phyloP scores from a whole-genome alignment of 2,113 vertebrate genomes.

The Passer domesticus region DNA sequence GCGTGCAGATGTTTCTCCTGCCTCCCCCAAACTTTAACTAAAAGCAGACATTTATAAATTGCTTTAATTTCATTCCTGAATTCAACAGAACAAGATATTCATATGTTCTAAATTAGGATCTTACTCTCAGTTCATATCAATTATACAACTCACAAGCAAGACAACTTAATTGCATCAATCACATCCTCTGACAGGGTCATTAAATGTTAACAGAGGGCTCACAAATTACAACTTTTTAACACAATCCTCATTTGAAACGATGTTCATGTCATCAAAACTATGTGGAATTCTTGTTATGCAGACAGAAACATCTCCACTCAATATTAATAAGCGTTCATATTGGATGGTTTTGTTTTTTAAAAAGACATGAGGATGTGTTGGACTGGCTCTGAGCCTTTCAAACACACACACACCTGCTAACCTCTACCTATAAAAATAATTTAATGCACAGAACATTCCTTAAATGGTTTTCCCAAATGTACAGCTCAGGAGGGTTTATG shows the following conservation, averaged over 20 bases:
- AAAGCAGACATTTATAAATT: slow-evolving; percentile 80
- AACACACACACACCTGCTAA: not conserved
- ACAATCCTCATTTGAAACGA: slow-evolving; percentile 39
- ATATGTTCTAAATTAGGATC: slow-evolving; percentile 85
- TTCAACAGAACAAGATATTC: slow-evolving; percentile 80
- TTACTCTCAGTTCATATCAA: slow-evolving; percentile 84
- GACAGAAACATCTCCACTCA: not conserved
- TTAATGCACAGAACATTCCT: not conserved
- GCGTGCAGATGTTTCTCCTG: slow-evolving; percentile 66
- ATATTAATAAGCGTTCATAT: not conserved
- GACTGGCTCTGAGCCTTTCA: not conserved
- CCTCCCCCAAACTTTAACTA: slow-evolving; percentile 62
- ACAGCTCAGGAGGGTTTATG: not conserved
- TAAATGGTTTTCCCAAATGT: not conserved
- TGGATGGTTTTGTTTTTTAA: not conserved
- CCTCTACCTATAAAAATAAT: not conserved
- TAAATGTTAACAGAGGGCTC: slow-evolving; percentile 77
- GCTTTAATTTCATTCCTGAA: slow-evolving; percentile 83
- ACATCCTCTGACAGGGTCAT: slow-evolving; percentile 77
- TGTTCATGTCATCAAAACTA: slow-evolving; percentile 14
- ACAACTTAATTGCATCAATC: slow-evolving; percentile 84
- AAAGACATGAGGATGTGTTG: not conserved
- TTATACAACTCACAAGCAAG: slow-evolving; percentile 86
- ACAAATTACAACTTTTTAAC: slow-evolving; percentile 73
- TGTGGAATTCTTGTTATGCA: not conserved